Evolutionary conservation across 2,113 vertebrate species (phyloP).

Genomic region (Haliaeetus leucogaster): DNA sequence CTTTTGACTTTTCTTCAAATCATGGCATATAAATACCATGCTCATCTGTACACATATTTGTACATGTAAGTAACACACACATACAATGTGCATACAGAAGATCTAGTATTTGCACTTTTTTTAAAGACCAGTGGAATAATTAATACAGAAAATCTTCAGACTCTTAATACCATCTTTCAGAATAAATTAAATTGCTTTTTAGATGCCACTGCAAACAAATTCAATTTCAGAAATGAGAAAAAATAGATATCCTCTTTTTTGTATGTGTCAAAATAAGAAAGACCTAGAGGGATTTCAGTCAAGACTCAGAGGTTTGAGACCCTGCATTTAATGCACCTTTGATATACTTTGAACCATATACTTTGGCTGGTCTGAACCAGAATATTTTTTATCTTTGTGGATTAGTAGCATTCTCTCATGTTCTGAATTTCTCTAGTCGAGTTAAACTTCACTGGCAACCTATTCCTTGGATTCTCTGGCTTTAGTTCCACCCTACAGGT

Average conservation of each 20-base stretch:
- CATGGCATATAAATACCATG: background rate
- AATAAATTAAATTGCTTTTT: background rate
- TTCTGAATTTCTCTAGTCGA: background rate
- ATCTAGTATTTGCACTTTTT: background rate
- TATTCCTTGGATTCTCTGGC: background rate
- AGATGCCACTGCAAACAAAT: background rate
- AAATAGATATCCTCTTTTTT: background rate
- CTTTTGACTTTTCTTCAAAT: background rate
- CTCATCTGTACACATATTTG: background rate
- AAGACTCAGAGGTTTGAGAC: background rate
- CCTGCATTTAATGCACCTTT: background rate
- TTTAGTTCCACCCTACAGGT: background rate
- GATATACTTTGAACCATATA: background rate
- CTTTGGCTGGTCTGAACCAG: background rate
- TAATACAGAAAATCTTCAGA: background rate
- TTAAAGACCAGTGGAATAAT: background rate
- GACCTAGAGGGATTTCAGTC: background rate
- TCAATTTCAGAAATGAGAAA: background rate
- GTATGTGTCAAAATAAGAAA: background rate
- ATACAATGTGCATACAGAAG: background rate
- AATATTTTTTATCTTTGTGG: background rate
- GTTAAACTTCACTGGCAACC: background rate
- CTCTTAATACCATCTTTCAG: background rate
- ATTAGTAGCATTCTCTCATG: background rate
- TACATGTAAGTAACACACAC: background rate